Evolutionary conservation across 2,113 vertebrate genomes (phyloP), one percentile per base, ranked within the genome.

Genomic region (Peromyscus polionotus): DNA sequence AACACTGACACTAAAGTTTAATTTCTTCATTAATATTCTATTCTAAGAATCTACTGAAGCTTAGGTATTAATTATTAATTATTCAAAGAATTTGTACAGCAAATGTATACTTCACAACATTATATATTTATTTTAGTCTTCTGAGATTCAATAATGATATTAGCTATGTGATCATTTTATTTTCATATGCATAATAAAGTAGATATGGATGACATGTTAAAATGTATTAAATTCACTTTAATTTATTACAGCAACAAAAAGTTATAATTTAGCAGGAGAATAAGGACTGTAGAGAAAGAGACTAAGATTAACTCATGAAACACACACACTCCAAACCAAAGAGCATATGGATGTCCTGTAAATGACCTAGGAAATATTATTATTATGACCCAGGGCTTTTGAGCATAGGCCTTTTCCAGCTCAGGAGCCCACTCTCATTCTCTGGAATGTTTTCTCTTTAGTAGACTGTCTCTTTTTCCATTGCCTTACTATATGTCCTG

Each of bases 181-280:
- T 54, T 95, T 95, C 80, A 63, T 12, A n/a, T 83, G 0, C n/a
- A 79, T 87, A 86, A 91, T 65, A 4, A 63, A 28, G 42, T 76
- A 86, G 67, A 75, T 70, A 80, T 54, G 17, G 20, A 48, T 91
- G 39, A 88, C 63, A 65, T 72, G 11, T 79, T 92, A 80, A 65
- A 67, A 57, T 95, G 26, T 16, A 42, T 80, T 65, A 13, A 92
- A 87, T 87, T 93, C 24, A 67, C 22, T 67, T 90, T 90, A 79
- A 95, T 70, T 39, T 79, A 88, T 28, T 87, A 39, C 24, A 75
- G 13, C 3, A 90, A 51, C 0, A 59, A 42, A 68, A 70, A 70
- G 0, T 1, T 57, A 57, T 19, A 81, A 24, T 77, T 13, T 51
- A 31, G 26, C 5, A 13, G 20, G 33, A 59, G 33, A n/a, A 81